phyloP scores from a whole-genome alignment of 2,113 vertebrate species.

The Eubucco bourcierii region DNA sequence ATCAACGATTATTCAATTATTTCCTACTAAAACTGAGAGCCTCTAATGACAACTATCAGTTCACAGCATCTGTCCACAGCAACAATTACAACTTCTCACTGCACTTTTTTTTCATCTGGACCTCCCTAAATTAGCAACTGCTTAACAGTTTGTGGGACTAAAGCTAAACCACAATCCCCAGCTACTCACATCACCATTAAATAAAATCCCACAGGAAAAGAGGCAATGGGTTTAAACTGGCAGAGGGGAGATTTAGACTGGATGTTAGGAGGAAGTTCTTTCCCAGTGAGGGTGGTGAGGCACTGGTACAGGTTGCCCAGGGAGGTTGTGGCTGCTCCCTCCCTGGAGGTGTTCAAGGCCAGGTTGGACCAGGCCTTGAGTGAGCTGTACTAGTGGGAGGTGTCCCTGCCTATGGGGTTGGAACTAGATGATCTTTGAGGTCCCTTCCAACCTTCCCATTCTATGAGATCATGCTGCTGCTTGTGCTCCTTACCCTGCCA shows the following conservation, averaged over 20 bases:
- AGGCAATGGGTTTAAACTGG: too few species aligned
- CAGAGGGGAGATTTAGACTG: too few species aligned
- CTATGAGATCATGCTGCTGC: background rate
- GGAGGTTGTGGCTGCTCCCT: too few species aligned
- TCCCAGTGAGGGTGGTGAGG: too few species aligned
- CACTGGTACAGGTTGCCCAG: too few species aligned
- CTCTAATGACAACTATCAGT: background rate
- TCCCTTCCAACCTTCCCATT: too few species aligned
- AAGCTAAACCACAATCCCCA: background rate
- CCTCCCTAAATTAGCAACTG: background rate
- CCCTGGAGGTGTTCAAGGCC: too few species aligned
- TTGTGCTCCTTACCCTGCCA: background rate
- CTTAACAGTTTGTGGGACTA: background rate
- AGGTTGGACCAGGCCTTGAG: too few species aligned
- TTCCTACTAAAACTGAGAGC: conserved; percentile 10
- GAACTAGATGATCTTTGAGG: too few species aligned
- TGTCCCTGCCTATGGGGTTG: too few species aligned
- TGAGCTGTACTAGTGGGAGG: too few species aligned
- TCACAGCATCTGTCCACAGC: background rate
- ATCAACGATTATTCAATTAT: background rate
- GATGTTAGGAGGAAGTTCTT: too few species aligned
- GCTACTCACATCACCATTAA: background rate
- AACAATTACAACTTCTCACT: background rate
- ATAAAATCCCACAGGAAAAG: background rate
- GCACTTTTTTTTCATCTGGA: background rate